These are phyloP conservation scores for Pyrgilauda ruficollis DNA, from an alignment of 2,113 vertebrate genomes.

Conservation along the genomic window DNA sequence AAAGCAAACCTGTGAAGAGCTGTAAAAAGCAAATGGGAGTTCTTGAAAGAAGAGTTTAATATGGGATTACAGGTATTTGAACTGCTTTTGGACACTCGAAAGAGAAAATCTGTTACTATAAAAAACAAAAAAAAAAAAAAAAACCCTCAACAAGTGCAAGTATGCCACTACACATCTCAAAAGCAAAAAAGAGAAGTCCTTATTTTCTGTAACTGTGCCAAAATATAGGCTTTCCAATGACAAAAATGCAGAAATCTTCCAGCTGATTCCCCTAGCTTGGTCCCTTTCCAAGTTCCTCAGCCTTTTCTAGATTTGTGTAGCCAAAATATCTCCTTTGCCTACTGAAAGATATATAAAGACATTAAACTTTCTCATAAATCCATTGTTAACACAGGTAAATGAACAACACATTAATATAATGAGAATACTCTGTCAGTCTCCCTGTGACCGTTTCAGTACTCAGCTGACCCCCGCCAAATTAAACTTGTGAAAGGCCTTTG, in stretches of 20 bases:
- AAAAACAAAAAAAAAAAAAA: neutral
- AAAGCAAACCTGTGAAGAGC: neutral
- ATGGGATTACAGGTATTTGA: neutral
- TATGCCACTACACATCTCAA: neutral
- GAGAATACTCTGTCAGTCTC: neutral
- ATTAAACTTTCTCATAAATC: neutral
- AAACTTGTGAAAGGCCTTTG: neutral
- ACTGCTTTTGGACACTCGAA: neutral
- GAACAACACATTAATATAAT: neutral
- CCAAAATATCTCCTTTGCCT: neutral
- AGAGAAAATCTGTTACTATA: neutral
- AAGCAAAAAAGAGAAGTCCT: neutral
- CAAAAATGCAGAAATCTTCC: neutral
- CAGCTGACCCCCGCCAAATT: neutral
- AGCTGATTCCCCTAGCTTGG: neutral
- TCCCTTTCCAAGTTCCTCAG: neutral
- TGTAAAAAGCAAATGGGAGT: neutral
- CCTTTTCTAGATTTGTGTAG: neutral
- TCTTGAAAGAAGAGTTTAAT: neutral
- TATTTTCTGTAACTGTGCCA: neutral
- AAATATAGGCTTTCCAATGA: neutral
- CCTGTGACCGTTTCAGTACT: neutral
- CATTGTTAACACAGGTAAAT: neutral
- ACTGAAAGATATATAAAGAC: neutral
- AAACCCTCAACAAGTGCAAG: neutral